Evolutionary conservation across 2,797 vertebrate genomes (phyloP).

Genomic region (Pelobates cultripes): DNA sequence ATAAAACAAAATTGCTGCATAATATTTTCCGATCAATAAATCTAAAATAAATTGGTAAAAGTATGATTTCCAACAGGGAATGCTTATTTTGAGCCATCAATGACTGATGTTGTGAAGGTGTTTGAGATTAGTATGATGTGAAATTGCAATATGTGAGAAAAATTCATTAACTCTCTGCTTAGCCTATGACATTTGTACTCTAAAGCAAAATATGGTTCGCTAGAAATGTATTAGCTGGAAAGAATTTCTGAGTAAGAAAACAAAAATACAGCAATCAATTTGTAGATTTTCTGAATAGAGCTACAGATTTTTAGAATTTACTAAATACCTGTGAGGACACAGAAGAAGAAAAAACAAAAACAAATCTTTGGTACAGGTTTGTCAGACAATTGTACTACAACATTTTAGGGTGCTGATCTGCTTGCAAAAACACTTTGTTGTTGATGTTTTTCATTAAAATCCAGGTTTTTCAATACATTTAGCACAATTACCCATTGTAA

Average conservation of each 20-base stretch:
- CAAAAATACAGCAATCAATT: conserved; percentile 24
- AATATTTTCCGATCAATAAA: not conserved
- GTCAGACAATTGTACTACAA: not conserved
- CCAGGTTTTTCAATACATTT: no score
- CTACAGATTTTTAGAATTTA: not conserved
- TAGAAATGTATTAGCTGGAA: conserved; percentile 24
- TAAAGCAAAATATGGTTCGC: conserved; percentile 14
- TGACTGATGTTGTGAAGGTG: conserved; percentile 42
- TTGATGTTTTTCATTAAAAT: no score
- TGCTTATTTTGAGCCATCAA: conserved; percentile 45
- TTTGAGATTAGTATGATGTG: conserved; percentile 13
- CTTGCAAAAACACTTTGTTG: no score
- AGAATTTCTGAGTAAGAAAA: conserved; percentile 35
- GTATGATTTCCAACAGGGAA: conserved; percentile 15
- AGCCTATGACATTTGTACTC: conserved; percentile 42
- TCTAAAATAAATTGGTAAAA: not conserved
- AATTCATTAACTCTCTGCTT: conserved; percentile 13
- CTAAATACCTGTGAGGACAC: not conserved
- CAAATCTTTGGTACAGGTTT: not conserved
- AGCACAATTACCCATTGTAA: no score
- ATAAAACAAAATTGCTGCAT: not conserved
- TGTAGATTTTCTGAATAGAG: not conserved
- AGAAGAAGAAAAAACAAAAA: not conserved
- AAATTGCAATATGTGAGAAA: conserved; percentile 18
- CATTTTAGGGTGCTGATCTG: no score